A percentile compares a stretch with the other conserved stretches of the same genome.
These are phyloP conservation scores for Dicyrtoma fusca DNA, from an alignment of 2,888 invertebrate species.

Conservation along the genomic window DNA sequence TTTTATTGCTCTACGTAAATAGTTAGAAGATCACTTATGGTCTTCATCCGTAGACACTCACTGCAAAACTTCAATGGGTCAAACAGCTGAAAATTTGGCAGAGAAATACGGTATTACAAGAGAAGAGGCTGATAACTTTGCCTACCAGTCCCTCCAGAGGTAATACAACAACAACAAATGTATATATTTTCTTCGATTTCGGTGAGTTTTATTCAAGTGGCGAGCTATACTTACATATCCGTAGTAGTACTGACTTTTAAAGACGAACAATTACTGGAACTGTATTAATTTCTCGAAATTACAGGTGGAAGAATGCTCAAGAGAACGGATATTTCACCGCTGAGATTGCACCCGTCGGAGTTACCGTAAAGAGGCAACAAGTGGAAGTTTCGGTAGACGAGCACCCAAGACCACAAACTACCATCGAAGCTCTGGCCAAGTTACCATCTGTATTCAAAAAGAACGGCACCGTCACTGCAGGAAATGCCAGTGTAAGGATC, in stretches of 20 bases:
- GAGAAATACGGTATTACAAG: slow-evolving; percentile 79
- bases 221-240: too few relatives aligned
- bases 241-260: too few relatives aligned
- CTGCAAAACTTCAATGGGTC: slow-evolving; percentile 79
- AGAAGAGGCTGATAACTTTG: slow-evolving; percentile 82
- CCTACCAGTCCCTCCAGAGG: slow-evolving; percentile 80
- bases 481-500: slow-evolving; percentile 59
- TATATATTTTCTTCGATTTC: too few relatives aligned
- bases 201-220: too few relatives aligned
- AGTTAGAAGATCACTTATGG: slow-evolving; percentile 89
- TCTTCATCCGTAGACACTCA: slow-evolving; percentile 75
- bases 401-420: slow-evolving; percentile 88
- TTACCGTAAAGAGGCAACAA: slow-evolving; percentile 78
- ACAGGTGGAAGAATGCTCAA: slow-evolving; percentile 67
- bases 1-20: neutral
- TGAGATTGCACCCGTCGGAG: slow-evolving; percentile 82
- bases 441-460: slow-evolving; percentile 90
- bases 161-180: too few relatives aligned
- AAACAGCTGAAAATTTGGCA: slow-evolving; percentile 93
- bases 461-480: slow-evolving; percentile 91
- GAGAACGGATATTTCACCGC: slow-evolving; percentile 86
- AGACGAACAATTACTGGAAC: too few relatives aligned
- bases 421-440: slow-evolving; percentile 82
- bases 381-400: slow-evolving; percentile 70
- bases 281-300: too few relatives aligned